phyloP scores from a whole-genome alignment of 2,888 invertebrate species.

The Pediacus dermestoides region DNA sequence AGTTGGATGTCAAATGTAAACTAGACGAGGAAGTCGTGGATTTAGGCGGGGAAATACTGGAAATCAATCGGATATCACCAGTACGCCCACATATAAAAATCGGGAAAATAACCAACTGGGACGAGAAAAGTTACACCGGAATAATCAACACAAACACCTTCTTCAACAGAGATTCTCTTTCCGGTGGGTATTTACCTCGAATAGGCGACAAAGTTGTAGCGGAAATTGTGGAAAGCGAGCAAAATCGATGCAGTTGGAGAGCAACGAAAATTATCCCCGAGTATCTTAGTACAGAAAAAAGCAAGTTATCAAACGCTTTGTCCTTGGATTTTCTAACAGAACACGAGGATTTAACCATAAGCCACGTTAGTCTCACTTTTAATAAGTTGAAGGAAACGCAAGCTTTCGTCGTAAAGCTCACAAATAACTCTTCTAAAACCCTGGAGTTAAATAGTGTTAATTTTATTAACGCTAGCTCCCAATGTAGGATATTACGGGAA shows the following conservation, averaged over 20 bases:
- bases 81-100: conserved; percentile 56
- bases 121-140: conserved; percentile 49
- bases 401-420: conserved; percentile 51
- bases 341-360: conserved; percentile 53
- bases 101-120: conserved; percentile 53
- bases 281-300: conserved; percentile 17
- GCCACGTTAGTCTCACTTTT: conserved; percentile 49
- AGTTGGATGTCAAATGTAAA: conserved; percentile 61
- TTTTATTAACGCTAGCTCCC: conserved; percentile 52
- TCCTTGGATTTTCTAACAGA: conserved; percentile 41
- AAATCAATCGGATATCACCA: conserved; percentile 59
- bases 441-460: conserved; percentile 52
- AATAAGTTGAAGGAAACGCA: conserved; percentile 47
- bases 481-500: conserved; percentile 26
- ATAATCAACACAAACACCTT: conserved; percentile 58
- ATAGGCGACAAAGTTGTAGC: conserved; percentile 62
- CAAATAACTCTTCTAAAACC: conserved; percentile 48
- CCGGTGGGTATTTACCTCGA: conserved; percentile 54
- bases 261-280: conserved; percentile 53
- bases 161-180: conserved; percentile 57
- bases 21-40: conserved; percentile 56
- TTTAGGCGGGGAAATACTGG: conserved; percentile 56
- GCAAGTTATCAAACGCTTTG: too few relatives aligned
- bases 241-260: conserved; percentile 57
- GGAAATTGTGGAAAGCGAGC: conserved; percentile 72